These are phyloP conservation scores for Pogonognathellus flavescens DNA, from an alignment of 1,140 invertebrate genomes.

Conservation along the genomic window DNA sequence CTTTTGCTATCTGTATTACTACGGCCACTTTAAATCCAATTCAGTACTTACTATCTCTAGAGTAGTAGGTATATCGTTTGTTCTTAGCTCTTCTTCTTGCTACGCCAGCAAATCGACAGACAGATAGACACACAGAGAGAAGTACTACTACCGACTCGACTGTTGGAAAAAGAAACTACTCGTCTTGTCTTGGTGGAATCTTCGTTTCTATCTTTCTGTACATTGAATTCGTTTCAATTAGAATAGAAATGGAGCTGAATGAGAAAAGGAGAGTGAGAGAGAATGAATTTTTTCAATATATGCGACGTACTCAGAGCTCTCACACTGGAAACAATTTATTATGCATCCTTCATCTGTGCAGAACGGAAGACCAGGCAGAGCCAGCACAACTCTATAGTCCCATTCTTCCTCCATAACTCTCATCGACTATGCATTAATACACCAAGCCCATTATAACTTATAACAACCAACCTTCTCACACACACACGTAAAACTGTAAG, in stretches of 20 bases:
- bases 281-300: slow-evolving; percentile 49
- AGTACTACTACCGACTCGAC: no score
- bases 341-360: slow-evolving; percentile 46
- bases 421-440: no score
- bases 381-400: neutral
- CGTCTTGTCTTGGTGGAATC: neutral
- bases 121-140: slow-evolving; percentile 7
- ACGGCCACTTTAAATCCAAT: slow-evolving; percentile 40
- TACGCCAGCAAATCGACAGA: slow-evolving; percentile 12
- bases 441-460: no score
- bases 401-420: neutral
- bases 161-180: neutral
- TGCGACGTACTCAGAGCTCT: slow-evolving; percentile 10
- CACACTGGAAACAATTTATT: slow-evolving; percentile 43
- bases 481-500: no score
- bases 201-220: slow-evolving; percentile 14
- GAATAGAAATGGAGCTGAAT: slow-evolving; percentile 44
- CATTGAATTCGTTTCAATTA: slow-evolving; percentile 42
- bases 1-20: no score
- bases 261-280: slow-evolving; percentile 2
- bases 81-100: neutral
- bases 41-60: neutral
- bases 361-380: neutral
- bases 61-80: slow-evolving; percentile 16
- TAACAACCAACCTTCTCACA: no score